Evolutionary conservation across 2,113 vertebrate genomes (phyloP).

Genomic region (Perca schrenkii): DNA sequence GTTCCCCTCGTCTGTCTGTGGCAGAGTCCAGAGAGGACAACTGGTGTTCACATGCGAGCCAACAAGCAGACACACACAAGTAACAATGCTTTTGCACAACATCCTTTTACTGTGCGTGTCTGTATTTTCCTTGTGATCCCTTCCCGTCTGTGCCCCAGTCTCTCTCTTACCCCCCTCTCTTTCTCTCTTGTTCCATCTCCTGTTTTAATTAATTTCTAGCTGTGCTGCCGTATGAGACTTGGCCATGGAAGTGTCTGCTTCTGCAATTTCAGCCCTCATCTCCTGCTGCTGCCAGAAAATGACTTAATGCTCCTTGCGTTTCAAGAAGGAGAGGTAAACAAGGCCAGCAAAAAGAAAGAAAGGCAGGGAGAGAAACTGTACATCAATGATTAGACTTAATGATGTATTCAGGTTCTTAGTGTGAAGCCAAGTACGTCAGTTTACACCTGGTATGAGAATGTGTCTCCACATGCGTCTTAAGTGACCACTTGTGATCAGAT

Average conservation of each 20-base stretch:
- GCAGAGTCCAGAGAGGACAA: slow-evolving; percentile 64
- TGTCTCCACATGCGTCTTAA: too few species aligned
- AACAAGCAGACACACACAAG: slow-evolving; percentile 39
- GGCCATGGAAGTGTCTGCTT: slow-evolving; percentile 72
- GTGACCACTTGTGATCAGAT: too few species aligned
- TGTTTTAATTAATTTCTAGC: slow-evolving; percentile 80
- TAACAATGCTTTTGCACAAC: slow-evolving; percentile 49
- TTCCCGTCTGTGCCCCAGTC: slow-evolving; percentile 20
- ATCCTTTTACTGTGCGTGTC: slow-evolving; percentile 50
- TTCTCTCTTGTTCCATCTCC: slow-evolving; percentile 48
- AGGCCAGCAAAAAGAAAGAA: not conserved
- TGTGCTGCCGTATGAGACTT: slow-evolving; percentile 75
- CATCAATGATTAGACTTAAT: slow-evolving; percentile 10
- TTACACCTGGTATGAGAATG: too few species aligned
- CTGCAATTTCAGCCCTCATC: slow-evolving; percentile 62
- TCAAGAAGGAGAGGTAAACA: slow-evolving; percentile 54
- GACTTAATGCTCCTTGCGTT: slow-evolving; percentile 64
- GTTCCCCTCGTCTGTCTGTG: slow-evolving; percentile 67
- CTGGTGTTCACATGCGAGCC: slow-evolving; percentile 58
- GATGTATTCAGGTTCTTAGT: not conserved
- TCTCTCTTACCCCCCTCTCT: slow-evolving; percentile 3
- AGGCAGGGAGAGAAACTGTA: not conserved
- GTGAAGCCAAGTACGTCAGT: not conserved
- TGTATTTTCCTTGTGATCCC: slow-evolving; percentile 59
- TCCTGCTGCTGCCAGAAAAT: slow-evolving; percentile 65